A percentile compares a stretch with the other conserved stretches of the same genome.
These are phyloP conservation scores for Drosophila koepferae DNA, from an alignment of 2,888 invertebrate species.

Conservation along the genomic window DNA sequence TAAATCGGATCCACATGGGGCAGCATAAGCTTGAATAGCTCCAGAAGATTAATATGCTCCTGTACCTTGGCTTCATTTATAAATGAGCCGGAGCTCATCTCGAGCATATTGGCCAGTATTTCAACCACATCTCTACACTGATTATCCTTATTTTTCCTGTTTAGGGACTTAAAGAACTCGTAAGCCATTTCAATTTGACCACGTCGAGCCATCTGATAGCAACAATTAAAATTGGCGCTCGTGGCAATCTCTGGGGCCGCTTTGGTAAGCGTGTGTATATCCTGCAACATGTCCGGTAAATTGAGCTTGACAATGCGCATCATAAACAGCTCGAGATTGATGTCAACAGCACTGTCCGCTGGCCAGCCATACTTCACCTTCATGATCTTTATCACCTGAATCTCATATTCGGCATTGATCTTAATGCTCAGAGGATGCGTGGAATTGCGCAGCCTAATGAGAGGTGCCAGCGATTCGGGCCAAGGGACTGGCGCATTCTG, in stretches of 20 bases:
- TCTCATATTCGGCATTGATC: constrained; percentile 83
- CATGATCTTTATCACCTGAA: constrained; percentile 84
- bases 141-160: constrained; percentile 61
- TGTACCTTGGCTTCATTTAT: constrained; percentile 45
- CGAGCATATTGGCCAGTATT: constrained; percentile 69
- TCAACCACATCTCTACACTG: constrained; percentile 74
- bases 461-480: constrained; percentile 80
- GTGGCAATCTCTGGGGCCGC: constrained; percentile 81
- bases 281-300: constrained; percentile 83
- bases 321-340: constrained; percentile 81
- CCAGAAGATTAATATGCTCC: constrained; percentile 75
- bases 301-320: constrained; percentile 83
- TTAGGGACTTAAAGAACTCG: constrained; percentile 78
- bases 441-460: constrained; percentile 82
- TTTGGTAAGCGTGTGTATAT: constrained; percentile 81
- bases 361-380: constrained; percentile 85
- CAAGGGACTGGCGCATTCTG: constrained; percentile 84
- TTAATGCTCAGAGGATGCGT: constrained; percentile 83
- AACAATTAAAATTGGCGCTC: constrained; percentile 83
- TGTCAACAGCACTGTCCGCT: constrained; percentile 74
- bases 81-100: constrained; percentile 49
- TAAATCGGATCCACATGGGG: constrained; percentile 53
- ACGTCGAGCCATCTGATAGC: constrained; percentile 81
- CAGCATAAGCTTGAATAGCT: constrained; percentile 80
- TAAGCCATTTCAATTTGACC: constrained; percentile 82